Percentiles rank a stretch among this genome's conserved stretches.
Conservation (phyloP, 1,140 invertebrate species). For the Sitodiplosis mosellana region DNA sequence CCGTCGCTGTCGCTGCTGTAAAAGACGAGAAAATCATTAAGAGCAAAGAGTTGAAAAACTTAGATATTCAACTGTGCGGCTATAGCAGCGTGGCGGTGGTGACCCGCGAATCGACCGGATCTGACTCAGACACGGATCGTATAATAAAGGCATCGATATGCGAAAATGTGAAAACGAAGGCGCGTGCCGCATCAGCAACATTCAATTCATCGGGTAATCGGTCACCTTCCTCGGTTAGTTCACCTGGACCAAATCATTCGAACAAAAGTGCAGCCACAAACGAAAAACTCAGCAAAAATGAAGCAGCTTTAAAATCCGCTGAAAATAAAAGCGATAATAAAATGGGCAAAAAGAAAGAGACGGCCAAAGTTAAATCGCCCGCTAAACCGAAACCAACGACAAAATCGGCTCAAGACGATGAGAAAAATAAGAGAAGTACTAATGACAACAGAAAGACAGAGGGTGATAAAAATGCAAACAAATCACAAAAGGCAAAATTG, state of each 20-base stretch:
- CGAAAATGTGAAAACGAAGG: slow-evolving; percentile 24
- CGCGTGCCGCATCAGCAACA: slow-evolving; percentile 7
- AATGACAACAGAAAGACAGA: neutral
- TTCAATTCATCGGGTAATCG: too few species aligned
- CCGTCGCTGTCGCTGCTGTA: neutral
- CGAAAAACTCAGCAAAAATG: neutral
- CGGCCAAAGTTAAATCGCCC: too few species aligned
- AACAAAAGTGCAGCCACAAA: neutral
- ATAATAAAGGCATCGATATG: slow-evolving; percentile 24
- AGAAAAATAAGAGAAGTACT: neutral
- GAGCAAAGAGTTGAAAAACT: slow-evolving; percentile 21
- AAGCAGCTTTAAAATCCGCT: neutral
- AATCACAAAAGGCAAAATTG: neutral
- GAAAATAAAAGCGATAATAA: neutral
- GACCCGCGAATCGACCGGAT: slow-evolving; percentile 11
- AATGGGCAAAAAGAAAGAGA: too few species aligned
- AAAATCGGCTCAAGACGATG: neutral
- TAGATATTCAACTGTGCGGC: slow-evolving; percentile 24
- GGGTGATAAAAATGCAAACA: neutral
- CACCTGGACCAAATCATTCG: neutral
- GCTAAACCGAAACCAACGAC: too few species aligned
- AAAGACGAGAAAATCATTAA: neutral
- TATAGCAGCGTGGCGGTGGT: slow-evolving; percentile 21
- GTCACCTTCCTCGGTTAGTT: too few species aligned
- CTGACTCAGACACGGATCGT: slow-evolving; percentile 10